phyloP scores from a whole-genome alignment of 2,888 invertebrate species.

The Drosophila phalerata region DNA sequence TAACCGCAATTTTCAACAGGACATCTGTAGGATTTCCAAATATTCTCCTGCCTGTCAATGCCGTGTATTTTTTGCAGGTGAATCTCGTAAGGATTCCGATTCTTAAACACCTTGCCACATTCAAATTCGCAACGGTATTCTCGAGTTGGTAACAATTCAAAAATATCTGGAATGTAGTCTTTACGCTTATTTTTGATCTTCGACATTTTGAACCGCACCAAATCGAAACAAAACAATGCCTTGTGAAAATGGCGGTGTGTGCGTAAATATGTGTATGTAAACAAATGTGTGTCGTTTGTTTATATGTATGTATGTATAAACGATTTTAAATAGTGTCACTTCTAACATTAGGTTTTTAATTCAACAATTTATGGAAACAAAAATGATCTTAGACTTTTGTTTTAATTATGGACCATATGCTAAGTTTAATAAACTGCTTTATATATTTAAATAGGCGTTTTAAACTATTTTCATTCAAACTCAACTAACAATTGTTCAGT shows the following conservation, averaged over 20 bases:
- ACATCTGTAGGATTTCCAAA: constrained; percentile 19
- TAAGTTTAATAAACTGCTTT: neutral
- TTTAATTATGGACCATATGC: neutral
- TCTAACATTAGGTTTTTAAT: neutral
- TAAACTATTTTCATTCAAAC: neutral
- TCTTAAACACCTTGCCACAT: constrained; percentile 42
- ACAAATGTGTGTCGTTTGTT: neutral
- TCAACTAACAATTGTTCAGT: neutral
- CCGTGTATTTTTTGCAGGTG: constrained; percentile 41
- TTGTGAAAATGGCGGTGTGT: neutral
- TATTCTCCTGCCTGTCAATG: neutral
- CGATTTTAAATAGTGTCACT: neutral
- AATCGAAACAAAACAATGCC: neutral
- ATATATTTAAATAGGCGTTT: neutral
- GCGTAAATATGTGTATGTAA: neutral
- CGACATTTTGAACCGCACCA: constrained; percentile 9
- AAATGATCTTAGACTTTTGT: neutral
- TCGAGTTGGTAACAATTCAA: constrained; percentile 38
- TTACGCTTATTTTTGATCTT: neutral
- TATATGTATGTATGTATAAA: neutral
- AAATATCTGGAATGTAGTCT: constrained; percentile 17
- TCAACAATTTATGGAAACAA: neutral
- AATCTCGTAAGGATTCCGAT: constrained; percentile 14
- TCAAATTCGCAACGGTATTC: constrained; percentile 31
- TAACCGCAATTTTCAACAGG: constrained; percentile 23